Evolutionary conservation across 2,888 invertebrate species (phyloP).

Genomic region (Coleophora flavipennella): DNA sequence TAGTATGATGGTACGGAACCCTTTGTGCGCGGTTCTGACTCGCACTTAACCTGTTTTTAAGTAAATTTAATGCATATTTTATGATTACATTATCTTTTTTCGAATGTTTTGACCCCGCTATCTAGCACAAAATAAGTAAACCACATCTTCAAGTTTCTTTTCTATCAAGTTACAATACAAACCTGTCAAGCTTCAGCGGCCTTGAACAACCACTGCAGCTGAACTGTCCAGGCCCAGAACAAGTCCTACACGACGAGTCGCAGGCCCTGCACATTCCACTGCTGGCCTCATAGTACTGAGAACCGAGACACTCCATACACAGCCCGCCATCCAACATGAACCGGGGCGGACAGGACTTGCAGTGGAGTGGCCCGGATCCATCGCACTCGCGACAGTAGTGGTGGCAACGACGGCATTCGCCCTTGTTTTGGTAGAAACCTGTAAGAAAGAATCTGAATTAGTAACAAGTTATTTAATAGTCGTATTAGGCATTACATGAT

Average conservation of each 20-base stretch:
- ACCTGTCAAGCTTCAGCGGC: conserved; percentile 77
- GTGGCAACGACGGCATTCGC: conserved; percentile 90
- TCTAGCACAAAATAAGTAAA: neutral
- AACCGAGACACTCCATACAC: conserved; percentile 82
- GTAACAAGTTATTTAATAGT: no score
- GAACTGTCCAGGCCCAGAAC: conserved; percentile 79
- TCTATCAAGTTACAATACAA: no score
- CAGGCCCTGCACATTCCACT: conserved; percentile 79
- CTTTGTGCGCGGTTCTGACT: no score
- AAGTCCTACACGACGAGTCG: conserved; percentile 75
- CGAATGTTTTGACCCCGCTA: no score
- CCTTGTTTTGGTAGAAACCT: conserved; percentile 85
- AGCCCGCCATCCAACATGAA: conserved; percentile 82
- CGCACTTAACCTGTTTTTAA: no score
- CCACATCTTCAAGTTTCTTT: conserved; percentile 14
- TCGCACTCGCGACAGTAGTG: conserved; percentile 90
- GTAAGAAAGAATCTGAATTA: conserved; percentile 1
- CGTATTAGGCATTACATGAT: no score
- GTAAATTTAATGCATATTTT: no score
- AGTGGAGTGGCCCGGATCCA: conserved; percentile 82
- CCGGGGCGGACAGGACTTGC: conserved; percentile 80
- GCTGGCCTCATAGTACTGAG: conserved; percentile 80
- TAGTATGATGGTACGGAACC: no score
- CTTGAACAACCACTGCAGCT: conserved; percentile 78
- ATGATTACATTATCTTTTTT: no score